Evolutionary conservation across 2,113 vertebrate genomes (phyloP).

Genomic region (Pachyramphus minor): DNA sequence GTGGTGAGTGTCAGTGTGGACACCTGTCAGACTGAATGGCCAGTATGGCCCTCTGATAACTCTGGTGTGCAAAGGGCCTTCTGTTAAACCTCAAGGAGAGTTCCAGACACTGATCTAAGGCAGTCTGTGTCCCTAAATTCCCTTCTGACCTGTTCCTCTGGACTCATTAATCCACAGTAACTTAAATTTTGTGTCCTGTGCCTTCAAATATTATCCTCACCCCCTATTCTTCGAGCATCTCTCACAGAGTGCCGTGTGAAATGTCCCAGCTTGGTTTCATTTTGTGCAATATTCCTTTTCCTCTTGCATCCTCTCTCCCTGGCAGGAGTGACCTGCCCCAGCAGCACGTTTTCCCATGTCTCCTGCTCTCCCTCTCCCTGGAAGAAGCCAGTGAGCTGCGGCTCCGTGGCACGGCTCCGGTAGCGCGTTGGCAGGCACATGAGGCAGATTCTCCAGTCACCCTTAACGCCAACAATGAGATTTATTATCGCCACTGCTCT

Average conservation of each 20-base stretch:
- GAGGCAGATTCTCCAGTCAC: slow-evolving; percentile 24
- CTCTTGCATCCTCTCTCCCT: background rate
- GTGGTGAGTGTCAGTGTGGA: background rate
- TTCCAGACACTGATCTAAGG: background rate
- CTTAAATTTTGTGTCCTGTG: background rate
- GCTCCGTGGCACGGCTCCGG: slow-evolving; percentile 3
- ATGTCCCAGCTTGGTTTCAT: background rate
- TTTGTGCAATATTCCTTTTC: background rate
- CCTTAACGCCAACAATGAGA: slow-evolving; percentile 25
- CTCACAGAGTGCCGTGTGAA: background rate
- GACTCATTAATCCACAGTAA: background rate
- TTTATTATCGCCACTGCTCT: slow-evolving; percentile 64
- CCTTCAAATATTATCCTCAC: background rate
- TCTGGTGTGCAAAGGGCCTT: background rate
- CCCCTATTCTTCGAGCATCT: background rate
- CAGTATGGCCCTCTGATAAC: background rate
- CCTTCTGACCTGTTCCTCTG: background rate
- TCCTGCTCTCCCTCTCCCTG: background rate
- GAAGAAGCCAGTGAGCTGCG: background rate
- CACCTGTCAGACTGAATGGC: background rate
- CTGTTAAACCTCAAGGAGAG: background rate
- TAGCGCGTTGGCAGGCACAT: background rate
- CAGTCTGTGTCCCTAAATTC: background rate
- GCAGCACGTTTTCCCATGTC: background rate
- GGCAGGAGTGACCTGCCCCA: background rate